A percentile compares a stretch with the other conserved stretches of the same genome.
Conservation (phyloP, 1,140 invertebrate genomes). For the Elysia chlorotica region DNA sequence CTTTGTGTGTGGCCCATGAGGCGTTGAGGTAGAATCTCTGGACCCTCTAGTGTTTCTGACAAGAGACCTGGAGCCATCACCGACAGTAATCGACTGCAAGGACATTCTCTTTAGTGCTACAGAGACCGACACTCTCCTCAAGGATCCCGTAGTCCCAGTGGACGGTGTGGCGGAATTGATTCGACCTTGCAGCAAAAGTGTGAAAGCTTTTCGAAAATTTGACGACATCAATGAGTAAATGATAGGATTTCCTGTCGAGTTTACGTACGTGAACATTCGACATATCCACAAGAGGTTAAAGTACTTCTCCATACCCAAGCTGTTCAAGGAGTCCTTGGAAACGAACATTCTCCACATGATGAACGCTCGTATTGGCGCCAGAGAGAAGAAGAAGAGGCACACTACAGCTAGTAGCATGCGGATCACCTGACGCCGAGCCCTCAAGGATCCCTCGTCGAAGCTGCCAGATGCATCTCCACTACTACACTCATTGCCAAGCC, state of each 20-base stretch:
- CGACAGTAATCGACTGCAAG: too few relatives aligned
- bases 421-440: conserved; percentile 67
- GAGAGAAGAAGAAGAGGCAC: conserved; percentile 84
- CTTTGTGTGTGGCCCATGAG: too few relatives aligned
- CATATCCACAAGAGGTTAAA: too few relatives aligned
- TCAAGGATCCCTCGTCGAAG: not conserved
- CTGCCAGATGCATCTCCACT: not conserved
- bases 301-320: too few relatives aligned
- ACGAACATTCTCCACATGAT: conserved; percentile 68
- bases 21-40: too few relatives aligned
- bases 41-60: too few relatives aligned
- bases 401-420: conserved; percentile 89
- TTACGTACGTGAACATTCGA: too few relatives aligned
- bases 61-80: too few relatives aligned
- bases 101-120: conserved; percentile 8
- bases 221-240: too few relatives aligned
- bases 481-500: too few relatives aligned
- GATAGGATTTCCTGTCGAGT: too few relatives aligned
- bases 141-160: not conserved
- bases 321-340: too few relatives aligned
- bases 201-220: not conserved
- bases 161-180: not conserved
- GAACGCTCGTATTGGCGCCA: conserved; percentile 83
- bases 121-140: not conserved
- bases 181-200: not conserved